phyloP scores from a whole-genome alignment of 2,797 vertebrate genomes.

The Gastrophryne carolinensis region DNA sequence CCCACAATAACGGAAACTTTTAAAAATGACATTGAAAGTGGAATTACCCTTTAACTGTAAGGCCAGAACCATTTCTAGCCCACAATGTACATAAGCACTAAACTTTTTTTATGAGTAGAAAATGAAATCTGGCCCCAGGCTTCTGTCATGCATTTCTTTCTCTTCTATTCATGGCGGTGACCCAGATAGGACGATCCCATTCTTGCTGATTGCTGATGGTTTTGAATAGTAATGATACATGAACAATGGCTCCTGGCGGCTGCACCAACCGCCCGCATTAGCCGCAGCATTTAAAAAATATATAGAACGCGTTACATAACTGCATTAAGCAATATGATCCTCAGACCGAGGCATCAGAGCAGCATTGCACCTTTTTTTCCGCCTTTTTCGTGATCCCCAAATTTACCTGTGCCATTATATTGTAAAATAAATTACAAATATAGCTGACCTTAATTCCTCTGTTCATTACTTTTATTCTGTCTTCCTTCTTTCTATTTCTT shows the following conservation, averaged over 20 bases:
- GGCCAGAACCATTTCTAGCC: neutral
- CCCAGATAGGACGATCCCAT: constrained; percentile 39
- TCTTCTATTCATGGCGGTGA: constrained; percentile 41
- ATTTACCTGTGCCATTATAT: neutral
- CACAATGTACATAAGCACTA: neutral
- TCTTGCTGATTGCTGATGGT: constrained; percentile 29
- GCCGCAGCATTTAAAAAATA: neutral
- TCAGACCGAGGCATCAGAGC: neutral
- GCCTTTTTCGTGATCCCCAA: neutral
- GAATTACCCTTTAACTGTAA: neutral
- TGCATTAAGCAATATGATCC: neutral
- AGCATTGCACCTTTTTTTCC: no score
- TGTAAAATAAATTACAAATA: no score
- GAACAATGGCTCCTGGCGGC: constrained; percentile 23
- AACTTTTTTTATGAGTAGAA: neutral
- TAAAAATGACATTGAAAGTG: no score
- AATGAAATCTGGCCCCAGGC: constrained; percentile 10
- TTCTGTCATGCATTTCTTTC: neutral
- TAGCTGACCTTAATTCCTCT: no score
- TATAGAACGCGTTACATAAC: constrained; percentile 31
- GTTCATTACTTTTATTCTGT: no score
- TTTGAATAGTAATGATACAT: constrained; percentile 46
- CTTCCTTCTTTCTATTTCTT: no score
- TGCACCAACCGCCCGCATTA: neutral
- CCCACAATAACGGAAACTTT: no score